phyloP scores from a whole-genome alignment of 2,888 invertebrate species.

The Peribatodes rhomboidaria region DNA sequence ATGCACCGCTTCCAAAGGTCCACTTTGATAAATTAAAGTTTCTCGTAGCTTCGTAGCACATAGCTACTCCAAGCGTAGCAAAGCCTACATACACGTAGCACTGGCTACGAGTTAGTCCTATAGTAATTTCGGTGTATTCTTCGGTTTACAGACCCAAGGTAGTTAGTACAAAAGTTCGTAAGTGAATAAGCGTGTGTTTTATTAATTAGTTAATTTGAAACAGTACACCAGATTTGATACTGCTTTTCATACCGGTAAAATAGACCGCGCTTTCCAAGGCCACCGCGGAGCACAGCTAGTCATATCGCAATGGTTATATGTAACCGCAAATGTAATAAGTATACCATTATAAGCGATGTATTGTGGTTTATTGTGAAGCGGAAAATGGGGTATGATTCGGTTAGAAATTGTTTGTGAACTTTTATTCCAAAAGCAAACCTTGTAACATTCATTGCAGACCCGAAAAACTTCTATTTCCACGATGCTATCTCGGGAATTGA shows the following conservation, averaged over 20 bases:
- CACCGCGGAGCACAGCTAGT: too few relatives aligned
- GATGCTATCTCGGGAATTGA: slow-evolving; percentile 28
- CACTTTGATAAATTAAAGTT: not conserved
- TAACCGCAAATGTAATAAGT: not conserved
- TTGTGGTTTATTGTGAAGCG: not conserved
- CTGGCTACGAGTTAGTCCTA: not conserved
- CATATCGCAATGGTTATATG: too few relatives aligned
- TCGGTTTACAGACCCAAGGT: not conserved
- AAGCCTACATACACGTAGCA: not conserved
- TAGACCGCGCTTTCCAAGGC: too few relatives aligned
- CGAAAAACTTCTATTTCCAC: slow-evolving; percentile 7
- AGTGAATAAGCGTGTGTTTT: too few relatives aligned
- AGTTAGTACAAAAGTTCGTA: too few relatives aligned
- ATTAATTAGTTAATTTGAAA: not conserved
- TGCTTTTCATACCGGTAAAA: too few relatives aligned
- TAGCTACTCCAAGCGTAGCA: slow-evolving; percentile 1
- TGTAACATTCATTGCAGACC: slow-evolving; percentile 9
- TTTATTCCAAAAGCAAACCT: slow-evolving; percentile 6
- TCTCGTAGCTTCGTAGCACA: not conserved
- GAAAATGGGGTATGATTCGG: not conserved
- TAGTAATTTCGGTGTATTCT: not conserved
- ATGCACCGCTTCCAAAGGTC: not conserved
- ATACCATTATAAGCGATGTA: not conserved
- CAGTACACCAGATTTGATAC: too few relatives aligned
- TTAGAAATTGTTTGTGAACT: slow-evolving; percentile 7